These are phyloP conservation scores for Aptenodytes patagonicus DNA, from an alignment of 2,113 vertebrate species.

Conservation along the genomic window DNA sequence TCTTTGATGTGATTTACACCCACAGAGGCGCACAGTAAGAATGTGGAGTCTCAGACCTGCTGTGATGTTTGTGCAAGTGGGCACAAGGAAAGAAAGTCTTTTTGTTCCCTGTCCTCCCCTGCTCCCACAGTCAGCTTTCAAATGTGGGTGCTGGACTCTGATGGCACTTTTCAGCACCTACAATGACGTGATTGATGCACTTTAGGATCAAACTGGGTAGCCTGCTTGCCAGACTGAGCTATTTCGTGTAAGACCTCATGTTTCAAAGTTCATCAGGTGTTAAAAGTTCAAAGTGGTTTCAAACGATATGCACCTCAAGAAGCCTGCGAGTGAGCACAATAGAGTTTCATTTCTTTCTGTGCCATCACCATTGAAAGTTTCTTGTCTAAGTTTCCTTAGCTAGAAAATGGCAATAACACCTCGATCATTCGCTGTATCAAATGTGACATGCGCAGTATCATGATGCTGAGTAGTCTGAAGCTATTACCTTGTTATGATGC, in stretches of 20 bases:
- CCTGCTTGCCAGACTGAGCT: not conserved
- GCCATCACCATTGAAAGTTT: not conserved
- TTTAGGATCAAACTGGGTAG: not conserved
- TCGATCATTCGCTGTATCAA: not conserved
- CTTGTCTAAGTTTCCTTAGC: not conserved
- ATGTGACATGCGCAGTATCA: not conserved
- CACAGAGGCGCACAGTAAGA: not conserved
- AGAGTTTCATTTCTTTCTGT: not conserved
- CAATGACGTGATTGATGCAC: not conserved
- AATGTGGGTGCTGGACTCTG: constrained; percentile 7
- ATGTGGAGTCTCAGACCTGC: not conserved
- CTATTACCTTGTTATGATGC: not conserved
- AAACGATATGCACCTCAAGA: not conserved
- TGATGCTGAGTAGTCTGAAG: not conserved
- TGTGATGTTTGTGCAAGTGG: constrained; percentile 6
- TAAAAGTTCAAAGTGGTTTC: constrained; percentile 1
- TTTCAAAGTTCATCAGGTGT: not conserved
- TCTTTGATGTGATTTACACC: constrained; percentile 25
- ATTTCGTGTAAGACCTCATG: not conserved
- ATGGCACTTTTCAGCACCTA: not conserved
- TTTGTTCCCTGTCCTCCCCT: not conserved
- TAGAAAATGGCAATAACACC: not conserved
- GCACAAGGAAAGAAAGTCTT: not conserved
- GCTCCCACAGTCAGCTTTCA: not conserved
- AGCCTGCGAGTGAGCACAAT: not conserved